A percentile compares a stretch with the other conserved stretches of the same genome.
These are phyloP conservation scores for Dryadula phaetusa DNA, from an alignment of 2,888 invertebrate species.

Conservation along the genomic window DNA sequence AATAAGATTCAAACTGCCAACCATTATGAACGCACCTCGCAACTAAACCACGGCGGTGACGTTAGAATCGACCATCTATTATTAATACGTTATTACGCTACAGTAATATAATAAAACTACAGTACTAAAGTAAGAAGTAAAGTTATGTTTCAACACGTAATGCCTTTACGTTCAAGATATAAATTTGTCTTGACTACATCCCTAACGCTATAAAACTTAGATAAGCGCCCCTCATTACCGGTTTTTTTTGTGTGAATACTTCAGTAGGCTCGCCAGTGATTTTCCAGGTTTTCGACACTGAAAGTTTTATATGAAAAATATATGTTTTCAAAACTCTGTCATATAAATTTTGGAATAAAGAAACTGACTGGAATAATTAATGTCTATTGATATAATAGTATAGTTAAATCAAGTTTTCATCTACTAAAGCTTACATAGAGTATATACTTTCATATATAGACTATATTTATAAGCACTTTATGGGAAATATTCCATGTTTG, in stretches of 20 bases:
- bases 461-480: too few relatives aligned
- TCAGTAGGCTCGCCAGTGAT: constrained; percentile 67
- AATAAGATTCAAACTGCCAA: too few relatives aligned
- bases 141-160: constrained; percentile 38
- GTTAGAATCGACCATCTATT: background rate
- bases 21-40: too few relatives aligned
- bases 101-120: constrained; percentile 19
- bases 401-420: too few relatives aligned
- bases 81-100: background rate
- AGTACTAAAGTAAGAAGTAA: constrained; percentile 35
- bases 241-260: constrained; percentile 74
- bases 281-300: constrained; percentile 48
- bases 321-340: constrained; percentile 28
- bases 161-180: constrained; percentile 29
- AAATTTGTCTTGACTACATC: constrained; percentile 48
- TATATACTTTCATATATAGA: too few relatives aligned
- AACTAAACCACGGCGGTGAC: background rate
- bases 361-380: too few relatives aligned
- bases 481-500: too few relatives aligned
- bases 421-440: too few relatives aligned
- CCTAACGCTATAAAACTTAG: constrained; percentile 64
- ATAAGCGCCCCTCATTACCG: constrained; percentile 70
- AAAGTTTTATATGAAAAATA: constrained; percentile 27
- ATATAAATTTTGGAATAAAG: constrained; percentile 9
- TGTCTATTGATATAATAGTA: constrained; percentile 27